Percentiles rank a stretch among this genome's conserved stretches.
phyloP scores from a whole-genome alignment of 2,797 vertebrate species.

The Karalla daura region DNA sequence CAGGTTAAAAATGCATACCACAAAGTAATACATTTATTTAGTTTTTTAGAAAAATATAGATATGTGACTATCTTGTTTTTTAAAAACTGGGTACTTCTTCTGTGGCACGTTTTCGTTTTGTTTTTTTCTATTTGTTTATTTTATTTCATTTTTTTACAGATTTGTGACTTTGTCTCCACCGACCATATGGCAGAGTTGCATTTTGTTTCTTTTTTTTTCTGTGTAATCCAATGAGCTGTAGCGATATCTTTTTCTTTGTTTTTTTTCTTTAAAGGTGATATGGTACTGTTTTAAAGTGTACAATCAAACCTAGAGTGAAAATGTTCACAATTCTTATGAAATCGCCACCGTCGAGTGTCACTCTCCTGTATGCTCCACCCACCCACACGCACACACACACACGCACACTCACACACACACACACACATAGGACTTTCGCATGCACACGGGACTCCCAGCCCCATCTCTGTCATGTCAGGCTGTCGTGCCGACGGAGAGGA shows the following conservation, averaged over 20 bases:
- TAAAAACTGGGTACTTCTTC: slow-evolving; percentile 80
- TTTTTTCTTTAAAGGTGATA: slow-evolving; percentile 41
- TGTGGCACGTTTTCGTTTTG: slow-evolving; percentile 80
- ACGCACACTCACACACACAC: no score
- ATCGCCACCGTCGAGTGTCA: slow-evolving; percentile 60
- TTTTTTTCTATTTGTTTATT: background rate
- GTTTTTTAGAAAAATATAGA: slow-evolving; percentile 96
- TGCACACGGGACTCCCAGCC: slow-evolving; percentile 47
- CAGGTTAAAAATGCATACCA: slow-evolving; percentile 83
- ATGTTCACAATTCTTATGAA: slow-evolving; percentile 61
- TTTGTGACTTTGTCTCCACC: slow-evolving; percentile 71
- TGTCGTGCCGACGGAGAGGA: slow-evolving; percentile 64
- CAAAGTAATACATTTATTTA: slow-evolving; percentile 89
- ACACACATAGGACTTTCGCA: no score
- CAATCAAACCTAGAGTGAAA: slow-evolving; percentile 80
- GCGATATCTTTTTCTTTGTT: slow-evolving; percentile 54
- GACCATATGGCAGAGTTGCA: slow-evolving; percentile 52
- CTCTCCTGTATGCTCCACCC: slow-evolving; percentile 58
- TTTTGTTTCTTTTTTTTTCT: slow-evolving; percentile 21
- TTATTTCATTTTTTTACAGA: slow-evolving; percentile 67
- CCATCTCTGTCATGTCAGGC: slow-evolving; percentile 28
- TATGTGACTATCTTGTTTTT: slow-evolving; percentile 88
- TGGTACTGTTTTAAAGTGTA: slow-evolving; percentile 89
- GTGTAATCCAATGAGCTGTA: slow-evolving; percentile 68
- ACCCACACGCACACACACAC: slow-evolving; percentile 46